Percentiles rank a stretch among this genome's conserved stretches.
phyloP scores from a whole-genome alignment of 1,140 invertebrate genomes.

The Olivierus martensii region DNA sequence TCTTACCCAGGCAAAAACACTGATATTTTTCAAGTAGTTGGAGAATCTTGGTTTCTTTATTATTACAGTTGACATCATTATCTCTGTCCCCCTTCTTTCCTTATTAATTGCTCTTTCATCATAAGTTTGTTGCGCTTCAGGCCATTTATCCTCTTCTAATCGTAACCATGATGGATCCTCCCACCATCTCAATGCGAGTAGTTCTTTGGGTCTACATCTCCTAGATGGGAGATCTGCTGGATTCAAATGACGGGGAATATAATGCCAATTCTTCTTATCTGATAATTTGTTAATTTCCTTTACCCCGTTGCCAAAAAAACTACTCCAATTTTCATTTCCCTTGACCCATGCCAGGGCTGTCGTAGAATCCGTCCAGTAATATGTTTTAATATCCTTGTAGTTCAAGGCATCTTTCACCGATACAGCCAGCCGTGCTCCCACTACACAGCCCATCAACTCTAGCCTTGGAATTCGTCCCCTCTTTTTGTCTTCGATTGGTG shows the following conservation, averaged over 20 bases:
- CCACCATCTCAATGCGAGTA: slow-evolving; percentile 6
- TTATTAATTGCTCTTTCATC: too few species aligned
- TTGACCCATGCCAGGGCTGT: slow-evolving; percentile 3
- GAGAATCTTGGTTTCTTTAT: too few species aligned
- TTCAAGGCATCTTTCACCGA: not conserved
- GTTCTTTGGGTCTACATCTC: not conserved
- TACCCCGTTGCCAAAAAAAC: slow-evolving; percentile 1
- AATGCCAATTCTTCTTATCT: not conserved
- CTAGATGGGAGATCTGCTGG: slow-evolving; percentile 13
- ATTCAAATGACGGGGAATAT: slow-evolving; percentile 7
- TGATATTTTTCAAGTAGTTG: too few species aligned
- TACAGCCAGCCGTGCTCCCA: not conserved
- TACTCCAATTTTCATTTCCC: not conserved
- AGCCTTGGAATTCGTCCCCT: not conserved
- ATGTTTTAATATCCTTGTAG: not conserved
- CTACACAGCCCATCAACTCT: not conserved
- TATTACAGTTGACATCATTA: too few species aligned
- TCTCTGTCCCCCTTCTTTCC: too few species aligned
- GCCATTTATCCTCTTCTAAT: not conserved
- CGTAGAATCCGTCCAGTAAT: slow-evolving; percentile 1
- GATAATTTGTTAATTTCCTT: slow-evolving; percentile 1
- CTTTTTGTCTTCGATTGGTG: slow-evolving; percentile 17
- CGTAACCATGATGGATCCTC: slow-evolving; percentile 9
- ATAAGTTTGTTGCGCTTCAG: too few species aligned
- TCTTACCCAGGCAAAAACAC: too few species aligned